phyloP scores from a whole-genome alignment of 2,888 invertebrate genomes.

The Sminthurides aquaticus region DNA sequence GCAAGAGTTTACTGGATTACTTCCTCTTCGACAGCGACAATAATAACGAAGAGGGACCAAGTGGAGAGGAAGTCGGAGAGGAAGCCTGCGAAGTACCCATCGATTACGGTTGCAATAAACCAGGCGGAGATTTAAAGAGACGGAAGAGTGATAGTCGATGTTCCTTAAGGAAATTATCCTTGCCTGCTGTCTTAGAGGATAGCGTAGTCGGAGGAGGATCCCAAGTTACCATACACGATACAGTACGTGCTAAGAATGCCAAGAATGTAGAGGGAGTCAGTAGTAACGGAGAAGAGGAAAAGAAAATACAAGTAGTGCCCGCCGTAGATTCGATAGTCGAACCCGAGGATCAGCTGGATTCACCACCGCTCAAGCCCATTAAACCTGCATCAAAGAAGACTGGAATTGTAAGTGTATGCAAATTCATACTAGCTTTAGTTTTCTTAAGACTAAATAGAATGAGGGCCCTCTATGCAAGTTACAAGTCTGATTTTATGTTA shows the following conservation, averaged over 20 bases:
- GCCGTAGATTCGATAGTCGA: slow-evolving; percentile 6
- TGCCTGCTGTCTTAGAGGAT: not conserved
- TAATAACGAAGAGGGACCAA: not conserved
- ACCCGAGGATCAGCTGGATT: not conserved
- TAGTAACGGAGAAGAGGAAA: slow-evolving; percentile 26
- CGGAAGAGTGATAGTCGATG: not conserved
- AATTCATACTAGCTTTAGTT: slow-evolving; percentile 6
- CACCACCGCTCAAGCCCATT: not conserved
- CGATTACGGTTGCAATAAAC: slow-evolving; percentile 10
- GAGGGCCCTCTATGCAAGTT: not conserved
- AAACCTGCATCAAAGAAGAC: slow-evolving; percentile 12
- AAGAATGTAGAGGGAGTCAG: not conserved
- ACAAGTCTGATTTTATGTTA: not conserved
- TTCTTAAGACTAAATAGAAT: slow-evolving; percentile 2
- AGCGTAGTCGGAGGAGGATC: not conserved
- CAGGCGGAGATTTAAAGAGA: not conserved
- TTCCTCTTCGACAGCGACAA: slow-evolving; percentile 6
- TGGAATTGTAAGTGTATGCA: slow-evolving; percentile 16
- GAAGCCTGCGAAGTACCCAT: slow-evolving; percentile 22
- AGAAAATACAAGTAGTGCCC: slow-evolving; percentile 34
- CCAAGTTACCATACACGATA: slow-evolving; percentile 1
- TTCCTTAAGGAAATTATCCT: not conserved
- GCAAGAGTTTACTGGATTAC: slow-evolving; percentile 15
- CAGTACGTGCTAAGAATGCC: not conserved
- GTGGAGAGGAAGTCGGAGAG: slow-evolving; percentile 23